Conservation (phyloP, 2,888 invertebrate species). For the Andrena flavipes region DNA sequence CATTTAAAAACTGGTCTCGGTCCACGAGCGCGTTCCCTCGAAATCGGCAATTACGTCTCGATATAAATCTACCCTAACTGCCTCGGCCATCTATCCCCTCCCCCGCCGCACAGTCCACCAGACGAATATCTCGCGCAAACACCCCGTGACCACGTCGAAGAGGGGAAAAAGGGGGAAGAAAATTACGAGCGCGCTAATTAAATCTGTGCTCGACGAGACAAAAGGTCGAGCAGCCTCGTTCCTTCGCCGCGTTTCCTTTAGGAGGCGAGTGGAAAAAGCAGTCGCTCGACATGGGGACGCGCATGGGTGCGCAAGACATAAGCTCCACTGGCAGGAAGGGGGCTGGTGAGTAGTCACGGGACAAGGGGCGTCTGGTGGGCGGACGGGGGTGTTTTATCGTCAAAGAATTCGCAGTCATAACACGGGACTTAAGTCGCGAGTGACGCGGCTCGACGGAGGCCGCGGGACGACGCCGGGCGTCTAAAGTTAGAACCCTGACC, state of each 20-base stretch:
- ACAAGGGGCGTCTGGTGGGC: neutral
- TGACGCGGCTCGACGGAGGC: slow-evolving; percentile 35
- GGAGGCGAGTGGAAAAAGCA: slow-evolving; percentile 14
- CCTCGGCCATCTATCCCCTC: neutral
- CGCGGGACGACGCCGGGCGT: slow-evolving; percentile 52
- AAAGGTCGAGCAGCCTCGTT: slow-evolving; percentile 15
- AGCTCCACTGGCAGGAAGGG: neutral
- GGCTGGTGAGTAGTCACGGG: neutral
- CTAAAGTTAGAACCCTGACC: slow-evolving; percentile 63
- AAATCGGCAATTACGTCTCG: slow-evolving; percentile 1
- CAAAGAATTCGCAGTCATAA: slow-evolving; percentile 73
- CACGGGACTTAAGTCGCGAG: slow-evolving; percentile 63
- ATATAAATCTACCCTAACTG: slow-evolving; percentile 22
- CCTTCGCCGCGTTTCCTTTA: slow-evolving; percentile 11
- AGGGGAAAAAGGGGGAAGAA: slow-evolving; percentile 20
- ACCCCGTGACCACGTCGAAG: slow-evolving; percentile 33
- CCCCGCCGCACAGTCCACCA: neutral
- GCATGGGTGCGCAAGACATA: slow-evolving; percentile 7
- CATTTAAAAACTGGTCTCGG: neutral
- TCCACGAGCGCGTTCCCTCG: neutral
- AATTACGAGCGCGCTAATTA: slow-evolving; percentile 64
- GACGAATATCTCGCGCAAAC: slow-evolving; percentile 44
- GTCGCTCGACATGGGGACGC: neutral
- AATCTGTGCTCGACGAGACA: slow-evolving; percentile 26
- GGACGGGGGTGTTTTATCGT: slow-evolving; percentile 64